A percentile compares a stretch with the other conserved stretches of the same genome.
These are phyloP conservation scores for Dolichotis patagonum DNA, from an alignment of 2,113 vertebrate genomes.

Conservation along the genomic window DNA sequence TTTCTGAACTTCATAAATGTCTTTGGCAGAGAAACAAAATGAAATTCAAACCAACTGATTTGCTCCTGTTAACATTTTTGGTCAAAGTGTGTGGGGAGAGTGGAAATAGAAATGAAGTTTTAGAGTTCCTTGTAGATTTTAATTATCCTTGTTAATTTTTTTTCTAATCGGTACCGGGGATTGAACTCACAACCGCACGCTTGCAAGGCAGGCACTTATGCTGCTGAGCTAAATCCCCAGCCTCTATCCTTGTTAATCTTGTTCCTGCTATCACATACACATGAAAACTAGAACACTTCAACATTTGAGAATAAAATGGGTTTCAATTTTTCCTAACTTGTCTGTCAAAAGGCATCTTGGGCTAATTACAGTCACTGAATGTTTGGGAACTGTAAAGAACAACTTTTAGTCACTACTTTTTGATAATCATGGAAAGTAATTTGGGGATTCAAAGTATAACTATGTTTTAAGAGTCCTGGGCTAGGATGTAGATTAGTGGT, in stretches of 20 bases:
- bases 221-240: too few relatives aligned
- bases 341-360: conserved; percentile 6
- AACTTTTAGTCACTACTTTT: conserved; percentile 57
- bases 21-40: conserved; percentile 57
- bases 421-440: conserved; percentile 50
- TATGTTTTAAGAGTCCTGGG: conserved; percentile 8
- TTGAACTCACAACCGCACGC: too few relatives aligned
- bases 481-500: neutral
- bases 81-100: conserved; percentile 39
- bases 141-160: neutral
- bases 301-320: neutral
- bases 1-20: conserved; percentile 60
- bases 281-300: conserved; percentile 51
- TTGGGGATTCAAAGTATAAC: conserved; percentile 33
- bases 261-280: neutral
- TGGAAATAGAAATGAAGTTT: conserved; percentile 40
- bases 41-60: conserved; percentile 63
- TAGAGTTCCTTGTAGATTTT: neutral
- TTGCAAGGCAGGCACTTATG: too few relatives aligned
- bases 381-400: conserved; percentile 50
- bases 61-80: conserved; percentile 59
- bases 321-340: conserved; percentile 19
- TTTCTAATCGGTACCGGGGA: too few relatives aligned
- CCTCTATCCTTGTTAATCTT: conserved; percentile 27
- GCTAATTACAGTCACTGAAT: conserved; percentile 20